Base-by-base conservation (phyloP, 1,140 invertebrate genomes). In the Oryctes rhinoceros region DNA sequence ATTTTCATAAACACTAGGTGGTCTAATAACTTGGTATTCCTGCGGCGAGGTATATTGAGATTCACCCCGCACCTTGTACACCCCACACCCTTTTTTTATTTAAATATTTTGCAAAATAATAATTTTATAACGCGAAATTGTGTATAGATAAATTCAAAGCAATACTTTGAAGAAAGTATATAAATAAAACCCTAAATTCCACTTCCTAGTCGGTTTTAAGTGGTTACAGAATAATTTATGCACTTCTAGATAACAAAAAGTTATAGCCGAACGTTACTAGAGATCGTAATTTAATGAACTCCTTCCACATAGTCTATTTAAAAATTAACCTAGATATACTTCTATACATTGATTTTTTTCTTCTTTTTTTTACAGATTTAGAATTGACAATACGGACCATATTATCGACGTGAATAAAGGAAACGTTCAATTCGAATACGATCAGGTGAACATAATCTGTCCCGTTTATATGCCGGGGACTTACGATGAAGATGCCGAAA, bases 311-410 rank as follows among this genome's bases (percentile, higher is more conserved):
- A 30, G 24, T 30, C 24, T 30, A 30, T 30, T 30, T 30, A 30
- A 30, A 30, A 30, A 30, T 30, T 30, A 30, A 30, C 24, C 24
- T 30, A 30, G 24, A 30, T 30, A 30, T 30, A 30, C 24, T 30
- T 30, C 24, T 30, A 44, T 5, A 7, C 9, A 10, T 10, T 44
- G 39, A 44, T 44, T 44, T 62, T 74, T 74, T 35, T 47, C 18
- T 35, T 47, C 18, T 77, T 78, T 18, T 83, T 88, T 84, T 93
- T 92, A 85, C 91, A 98, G 96, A 93, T 98, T 98, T 90, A 93
- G 96, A 88, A 97, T 97, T 92, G 96, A 97, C 91, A 98, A 98
- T 88, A 98, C 96, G 37, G 96, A 98, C 89, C 96, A 98, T 89
- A 97, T 98, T 88, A 97, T 97, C 86, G 96, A 97, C 88, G 94